These are phyloP conservation scores for Vulpes ferrilata DNA, from an alignment of 2,113 vertebrate genomes.

Conservation along the genomic window DNA sequence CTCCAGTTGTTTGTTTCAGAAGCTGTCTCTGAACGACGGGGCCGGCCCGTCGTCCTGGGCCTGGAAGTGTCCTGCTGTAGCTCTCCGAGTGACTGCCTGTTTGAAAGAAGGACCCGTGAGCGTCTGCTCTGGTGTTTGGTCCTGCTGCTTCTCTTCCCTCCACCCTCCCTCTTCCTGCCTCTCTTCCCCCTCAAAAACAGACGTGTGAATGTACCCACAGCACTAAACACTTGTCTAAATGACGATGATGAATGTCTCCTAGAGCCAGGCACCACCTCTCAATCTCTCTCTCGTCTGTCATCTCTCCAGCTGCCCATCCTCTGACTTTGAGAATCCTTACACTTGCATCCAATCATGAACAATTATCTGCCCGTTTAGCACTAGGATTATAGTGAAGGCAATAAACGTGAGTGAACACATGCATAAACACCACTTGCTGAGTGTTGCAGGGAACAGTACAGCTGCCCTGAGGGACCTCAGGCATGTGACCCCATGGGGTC, in stretches of 20 bases:
- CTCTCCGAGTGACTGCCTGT: background rate
- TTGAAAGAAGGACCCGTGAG: background rate
- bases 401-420: background rate
- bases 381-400: too few relatives aligned
- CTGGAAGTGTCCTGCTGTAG: background rate
- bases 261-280: background rate
- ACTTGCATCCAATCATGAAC: fast-evolving
- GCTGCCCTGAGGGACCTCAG: too few relatives aligned
- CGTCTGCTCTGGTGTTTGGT: background rate
- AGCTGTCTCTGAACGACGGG: background rate
- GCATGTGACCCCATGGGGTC: fast-evolving
- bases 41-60: fast-evolving
- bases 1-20: too few relatives aligned
- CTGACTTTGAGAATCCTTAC: background rate
- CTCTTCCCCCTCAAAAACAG: background rate
- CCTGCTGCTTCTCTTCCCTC: background rate
- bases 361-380: fast-evolving
- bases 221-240: background rate
- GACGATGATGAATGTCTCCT: too few relatives aligned
- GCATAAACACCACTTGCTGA: background rate
- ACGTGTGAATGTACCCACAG: fast-evolving
- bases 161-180: background rate
- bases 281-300: background rate
- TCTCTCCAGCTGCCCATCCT: background rate
- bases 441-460: background rate